These are phyloP conservation scores for Phalacrocorax pelagicus DNA, from an alignment of 2,113 vertebrate species.

Conservation along the genomic window DNA sequence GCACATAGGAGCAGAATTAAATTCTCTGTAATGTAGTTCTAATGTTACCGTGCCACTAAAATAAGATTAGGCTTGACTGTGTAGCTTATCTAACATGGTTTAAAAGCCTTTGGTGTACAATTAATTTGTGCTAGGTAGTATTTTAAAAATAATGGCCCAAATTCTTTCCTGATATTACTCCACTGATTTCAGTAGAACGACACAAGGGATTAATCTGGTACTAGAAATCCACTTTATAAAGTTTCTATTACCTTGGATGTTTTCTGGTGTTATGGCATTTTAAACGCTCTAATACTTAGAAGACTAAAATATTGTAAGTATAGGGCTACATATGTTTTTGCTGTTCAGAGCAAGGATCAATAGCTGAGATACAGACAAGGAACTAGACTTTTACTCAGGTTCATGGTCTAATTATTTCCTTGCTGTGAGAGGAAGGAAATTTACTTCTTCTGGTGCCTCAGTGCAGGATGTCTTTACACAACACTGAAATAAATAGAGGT, in stretches of 20 bases:
- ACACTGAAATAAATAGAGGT: not conserved
- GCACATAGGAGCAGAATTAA: not conserved
- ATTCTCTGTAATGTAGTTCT: not conserved
- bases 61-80: conserved; percentile 18
- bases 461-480: not conserved
- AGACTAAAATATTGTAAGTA: not conserved
- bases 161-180: not conserved
- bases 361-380: not conserved
- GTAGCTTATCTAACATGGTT: not conserved
- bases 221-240: not conserved
- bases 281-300: not conserved
- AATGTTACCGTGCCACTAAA: not conserved
- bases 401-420: not conserved
- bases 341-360: not conserved
- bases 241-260: not conserved
- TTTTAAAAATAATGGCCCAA: not conserved
- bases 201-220: not conserved
- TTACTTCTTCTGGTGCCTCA: not conserved
- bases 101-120: conserved; percentile 8
- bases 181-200: not conserved
- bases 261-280: not conserved
- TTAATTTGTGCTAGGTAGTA: not conserved
- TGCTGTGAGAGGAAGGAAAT: not conserved
- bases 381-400: not conserved
- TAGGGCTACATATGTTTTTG: not conserved